Evolutionary conservation across 2,888 invertebrate genomes (phyloP), one percentile per base, ranked within the genome.

Genomic region (Drosophila paucipuncta): DNA sequence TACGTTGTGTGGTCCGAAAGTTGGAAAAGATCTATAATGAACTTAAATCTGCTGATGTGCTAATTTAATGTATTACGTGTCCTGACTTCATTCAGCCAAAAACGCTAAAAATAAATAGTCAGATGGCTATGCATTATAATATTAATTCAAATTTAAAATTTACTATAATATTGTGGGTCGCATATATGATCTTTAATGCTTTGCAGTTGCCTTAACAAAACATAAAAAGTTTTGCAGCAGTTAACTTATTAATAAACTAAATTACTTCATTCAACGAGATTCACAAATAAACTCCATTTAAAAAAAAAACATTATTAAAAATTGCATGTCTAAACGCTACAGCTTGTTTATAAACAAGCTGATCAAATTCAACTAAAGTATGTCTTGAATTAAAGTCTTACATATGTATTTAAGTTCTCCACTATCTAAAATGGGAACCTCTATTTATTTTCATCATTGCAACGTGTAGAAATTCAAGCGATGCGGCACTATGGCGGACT

Each of bases 401-500:
- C 6, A 22, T 25, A 49, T 28, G n/a, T 60, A 31, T n/a, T n/a
- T 41, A 75, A 66, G 60, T 57, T 54, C 61, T 74, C 53, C 55
- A 77, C 22, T 68, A 72, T 84, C 65, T 78, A 59, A 79, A 76
- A 43, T 71, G 77, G 82, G 73, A 66, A 78, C 47, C 68, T 85
- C 68, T 85, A 80, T 85, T 79, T 82, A 83, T 84, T 84, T 80
- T 78, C 67, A 78, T 80, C 58, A 68, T 47, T 76, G 66, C 76
- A 39, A 78, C 76, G 61, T 71, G 75, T 79, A 93, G 93, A 93
- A 91, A 93, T 93, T 78, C 92, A 93, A 85, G 93, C 93, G 82
- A 92, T 93, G 93, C 92, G 93, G 68, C 89, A 89, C 92, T 92
- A 80, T 86, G 91, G 78, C 76, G 92, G 93, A 90, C 83, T 82